Evolutionary conservation across 2,888 invertebrate species (phyloP).

Genomic region (Heteromyza rotundicornis): DNA sequence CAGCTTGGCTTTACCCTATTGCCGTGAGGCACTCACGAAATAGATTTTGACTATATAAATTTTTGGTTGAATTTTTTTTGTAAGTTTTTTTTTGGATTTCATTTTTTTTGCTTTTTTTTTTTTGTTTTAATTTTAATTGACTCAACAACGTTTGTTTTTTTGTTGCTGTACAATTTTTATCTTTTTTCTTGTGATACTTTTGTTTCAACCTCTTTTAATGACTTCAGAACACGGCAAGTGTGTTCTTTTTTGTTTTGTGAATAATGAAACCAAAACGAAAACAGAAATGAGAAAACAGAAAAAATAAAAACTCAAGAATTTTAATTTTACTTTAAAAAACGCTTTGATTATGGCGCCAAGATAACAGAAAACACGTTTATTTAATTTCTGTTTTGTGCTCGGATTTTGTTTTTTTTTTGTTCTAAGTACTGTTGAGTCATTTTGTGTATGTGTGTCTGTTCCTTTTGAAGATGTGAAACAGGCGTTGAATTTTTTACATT

Average conservation of each 20-base stretch:
- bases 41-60: constrained; percentile 31
- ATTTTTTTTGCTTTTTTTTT: constrained; percentile 13
- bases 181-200: constrained; percentile 35
- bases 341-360: constrained; percentile 49
- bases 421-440: no score
- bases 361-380: constrained; percentile 27
- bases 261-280: no score
- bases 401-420: no score
- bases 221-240: neutral
- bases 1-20: neutral
- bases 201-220: constrained; percentile 23
- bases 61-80: constrained; percentile 16
- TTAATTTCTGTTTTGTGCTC: no score
- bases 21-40: constrained; percentile 28
- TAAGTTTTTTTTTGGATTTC: neutral
- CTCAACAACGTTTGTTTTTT: neutral
- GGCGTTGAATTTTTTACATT: no score
- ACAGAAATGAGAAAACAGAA: no score
- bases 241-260: no score
- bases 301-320: no score
- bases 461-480: no score
- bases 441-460: no score
- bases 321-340: neutral
- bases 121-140: constrained; percentile 8
- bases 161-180: constrained; percentile 16